Evolutionary conservation across 2,113 vertebrate genomes (phyloP), one percentile per base, ranked within the genome.

Genomic region (Brachypteracias leptosomus): DNA sequence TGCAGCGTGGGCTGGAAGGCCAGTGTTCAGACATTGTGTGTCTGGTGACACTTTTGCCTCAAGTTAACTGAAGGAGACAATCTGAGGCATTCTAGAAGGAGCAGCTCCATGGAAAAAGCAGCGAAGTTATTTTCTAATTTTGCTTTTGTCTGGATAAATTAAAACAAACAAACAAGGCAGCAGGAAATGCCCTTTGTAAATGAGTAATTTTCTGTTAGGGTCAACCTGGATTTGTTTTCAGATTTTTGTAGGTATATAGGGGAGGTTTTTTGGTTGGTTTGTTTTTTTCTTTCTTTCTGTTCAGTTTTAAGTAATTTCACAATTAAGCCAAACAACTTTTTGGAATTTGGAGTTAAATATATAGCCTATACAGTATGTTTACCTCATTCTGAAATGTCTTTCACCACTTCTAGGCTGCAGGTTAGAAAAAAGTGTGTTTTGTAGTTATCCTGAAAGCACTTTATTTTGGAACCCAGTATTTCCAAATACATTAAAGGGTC

Each of bases 291-390:
- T 85, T 62, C 17, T 78, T 61, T 88, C 59, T 81, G 15, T 63
- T 75, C 29, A 44, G 7, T 84, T 90, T 72, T 10, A 62, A 92
- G 36, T 84, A 63, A 75, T 78, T 85, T 35, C 22, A 55, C 40
- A 77, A 42, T 62, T 79, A 77, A 88, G 38, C 58, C 63, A 83
- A 93, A 90, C 74, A 17, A 57, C 35, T 90, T 57, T n/a, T 12
- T 80, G 51, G 72, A 67, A 86, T 86, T 94, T 65, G 79, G 44
- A 72, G 75, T 90, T 84, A 71, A 83, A 61, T 86, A 35, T 61
- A 59, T 70, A 90, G 49, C 85, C 88, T 95, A 75, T 95, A 85
- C 94, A 94, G 73, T 90, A 52, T 24, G 35, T 81, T 94, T 96
- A 81, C 95, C 76, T 94, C 80, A 61, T 82, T 90, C 52, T 58